A percentile compares a stretch with the other conserved stretches of the same genome.
Evolutionary conservation across 2,888 invertebrate genomes (phyloP).

Genomic region (Tetranychus truncatus): DNA sequence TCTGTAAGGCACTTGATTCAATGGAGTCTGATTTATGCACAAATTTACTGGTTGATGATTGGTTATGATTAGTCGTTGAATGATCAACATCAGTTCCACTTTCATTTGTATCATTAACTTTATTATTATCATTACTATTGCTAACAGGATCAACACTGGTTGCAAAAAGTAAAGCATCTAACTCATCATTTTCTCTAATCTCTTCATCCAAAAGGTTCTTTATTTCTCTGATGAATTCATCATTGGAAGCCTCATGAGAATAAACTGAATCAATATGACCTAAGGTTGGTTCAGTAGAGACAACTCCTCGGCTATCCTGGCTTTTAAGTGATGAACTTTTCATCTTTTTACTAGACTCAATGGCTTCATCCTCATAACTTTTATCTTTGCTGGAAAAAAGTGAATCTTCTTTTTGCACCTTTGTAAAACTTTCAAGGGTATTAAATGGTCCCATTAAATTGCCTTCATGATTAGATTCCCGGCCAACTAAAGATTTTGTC

Average conservation of each 20-base stretch:
- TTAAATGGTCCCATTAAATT: neutral
- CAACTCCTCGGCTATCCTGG: neutral
- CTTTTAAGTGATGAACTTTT: too few relatives aligned
- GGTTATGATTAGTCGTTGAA: neutral
- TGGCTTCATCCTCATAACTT: neutral
- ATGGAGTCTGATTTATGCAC: neutral
- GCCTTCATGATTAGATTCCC: neutral
- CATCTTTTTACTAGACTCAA: neutral
- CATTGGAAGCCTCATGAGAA: conserved; percentile 3
- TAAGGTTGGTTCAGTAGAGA: neutral
- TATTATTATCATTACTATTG: neutral
- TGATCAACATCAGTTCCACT: neutral
- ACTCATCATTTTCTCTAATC: conserved; percentile 8
- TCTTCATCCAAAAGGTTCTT: conserved; percentile 18
- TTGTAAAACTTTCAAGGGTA: too few relatives aligned
- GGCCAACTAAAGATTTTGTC: neutral
- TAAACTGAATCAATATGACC: neutral
- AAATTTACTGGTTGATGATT: neutral
- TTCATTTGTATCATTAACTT: neutral
- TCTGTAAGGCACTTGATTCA: neutral
- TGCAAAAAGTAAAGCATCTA: conserved; percentile 1
- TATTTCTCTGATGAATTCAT: conserved; percentile 15
- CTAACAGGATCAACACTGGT: neutral
- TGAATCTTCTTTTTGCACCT: too few relatives aligned
- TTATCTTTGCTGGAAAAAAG: neutral